phyloP scores from a whole-genome alignment of 2,888 invertebrate genomes.

The Apodemia duryi region DNA sequence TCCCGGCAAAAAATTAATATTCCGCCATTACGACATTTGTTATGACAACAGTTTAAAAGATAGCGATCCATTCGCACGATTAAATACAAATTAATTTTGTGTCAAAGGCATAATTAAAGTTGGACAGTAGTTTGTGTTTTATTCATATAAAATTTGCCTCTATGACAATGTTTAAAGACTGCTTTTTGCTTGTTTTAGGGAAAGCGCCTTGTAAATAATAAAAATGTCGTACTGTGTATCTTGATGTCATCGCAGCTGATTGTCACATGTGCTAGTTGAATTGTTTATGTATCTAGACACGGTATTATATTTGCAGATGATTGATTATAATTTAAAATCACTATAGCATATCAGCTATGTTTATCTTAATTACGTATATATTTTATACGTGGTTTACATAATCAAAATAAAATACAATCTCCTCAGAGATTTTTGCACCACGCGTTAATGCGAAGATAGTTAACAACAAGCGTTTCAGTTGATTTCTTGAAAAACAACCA shows the following conservation, averaged over 20 bases:
- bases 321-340: too few species aligned
- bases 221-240: conserved; percentile 2
- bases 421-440: too few species aligned
- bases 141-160: neutral
- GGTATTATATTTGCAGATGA: too few species aligned
- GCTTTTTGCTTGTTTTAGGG: neutral
- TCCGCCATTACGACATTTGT: conserved; percentile 11
- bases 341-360: too few species aligned
- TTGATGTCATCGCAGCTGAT: neutral
- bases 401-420: too few species aligned
- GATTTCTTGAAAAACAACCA: too few species aligned
- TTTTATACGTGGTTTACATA: too few species aligned
- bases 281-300: neutral
- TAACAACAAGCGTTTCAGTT: too few species aligned
- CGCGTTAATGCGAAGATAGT: too few species aligned
- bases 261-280: neutral
- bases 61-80: conserved; percentile 40
- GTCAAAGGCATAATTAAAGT: conserved; percentile 11
- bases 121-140: neutral
- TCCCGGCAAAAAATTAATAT: conserved; percentile 8
- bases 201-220: neutral
- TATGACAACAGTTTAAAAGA: conserved; percentile 16
- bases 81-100: conserved; percentile 42
- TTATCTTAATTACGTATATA: too few species aligned
- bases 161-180: neutral